Evolutionary conservation across 2,797 vertebrate species (phyloP).

Genomic region (Luscinia megarhynchos): DNA sequence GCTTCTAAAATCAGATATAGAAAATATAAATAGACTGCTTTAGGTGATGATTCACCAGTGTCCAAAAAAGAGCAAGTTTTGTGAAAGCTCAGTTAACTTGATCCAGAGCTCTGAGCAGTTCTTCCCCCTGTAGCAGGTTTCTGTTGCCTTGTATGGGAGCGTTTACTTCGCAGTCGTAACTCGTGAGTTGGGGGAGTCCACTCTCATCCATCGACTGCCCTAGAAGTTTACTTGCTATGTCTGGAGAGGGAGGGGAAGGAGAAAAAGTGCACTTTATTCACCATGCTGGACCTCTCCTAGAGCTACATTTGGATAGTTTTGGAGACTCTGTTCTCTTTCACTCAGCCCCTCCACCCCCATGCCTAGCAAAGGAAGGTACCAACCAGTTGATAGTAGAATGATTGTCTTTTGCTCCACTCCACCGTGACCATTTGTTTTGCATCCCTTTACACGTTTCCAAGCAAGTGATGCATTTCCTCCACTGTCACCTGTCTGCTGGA

Average conservation of each 20-base stretch:
- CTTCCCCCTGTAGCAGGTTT: constrained; percentile 96
- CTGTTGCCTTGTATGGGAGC: constrained; percentile 94
- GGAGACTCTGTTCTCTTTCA: background rate
- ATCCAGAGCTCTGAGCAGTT: constrained; percentile 95
- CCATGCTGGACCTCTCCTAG: background rate
- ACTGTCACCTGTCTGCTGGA: constrained; percentile 78
- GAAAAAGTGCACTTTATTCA: constrained; percentile 63
- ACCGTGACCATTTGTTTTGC: constrained; percentile 77
- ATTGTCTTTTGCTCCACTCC: constrained; percentile 85
- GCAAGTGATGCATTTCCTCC: constrained; percentile 77
- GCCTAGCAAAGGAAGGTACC: constrained; percentile 30
- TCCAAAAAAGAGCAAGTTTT: constrained; percentile 87
- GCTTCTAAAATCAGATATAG: constrained; percentile 87
- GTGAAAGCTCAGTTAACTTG: constrained; percentile 91
- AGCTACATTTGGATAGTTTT: background rate
- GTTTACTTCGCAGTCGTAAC: constrained; percentile 98
- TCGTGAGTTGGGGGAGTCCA: constrained; percentile 91
- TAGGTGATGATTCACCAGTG: constrained; percentile 89
- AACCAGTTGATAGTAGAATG: constrained; percentile 92
- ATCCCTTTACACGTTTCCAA: constrained; percentile 90
- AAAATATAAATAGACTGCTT: constrained; percentile 89
- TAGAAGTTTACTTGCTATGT: constrained; percentile 90
- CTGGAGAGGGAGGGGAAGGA: constrained; percentile 74
- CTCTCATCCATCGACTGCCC: constrained; percentile 87
- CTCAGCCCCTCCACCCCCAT: background rate